Conservation (phyloP, 2,888 invertebrate species). For the Gastracanthus pulcherrimus region DNA sequence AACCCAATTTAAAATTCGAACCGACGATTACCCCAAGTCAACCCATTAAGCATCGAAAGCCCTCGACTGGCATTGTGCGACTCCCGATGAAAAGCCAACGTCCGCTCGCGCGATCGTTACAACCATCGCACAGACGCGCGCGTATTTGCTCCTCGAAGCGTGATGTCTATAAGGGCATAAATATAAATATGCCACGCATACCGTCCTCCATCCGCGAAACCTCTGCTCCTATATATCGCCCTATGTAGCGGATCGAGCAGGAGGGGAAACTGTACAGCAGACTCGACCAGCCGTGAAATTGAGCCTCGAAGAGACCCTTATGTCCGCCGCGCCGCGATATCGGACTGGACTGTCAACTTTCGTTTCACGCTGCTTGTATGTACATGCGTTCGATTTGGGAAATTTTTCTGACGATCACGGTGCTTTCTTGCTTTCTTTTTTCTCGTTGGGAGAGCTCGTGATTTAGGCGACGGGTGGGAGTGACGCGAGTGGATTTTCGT, state of each 20-base stretch:
- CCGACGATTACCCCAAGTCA: neutral
- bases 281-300: constrained; percentile 75
- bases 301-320: constrained; percentile 67
- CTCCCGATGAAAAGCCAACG: neutral
- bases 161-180: constrained; percentile 74
- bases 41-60: neutral
- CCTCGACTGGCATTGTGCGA: neutral
- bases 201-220: constrained; percentile 41
- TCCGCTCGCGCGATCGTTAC: neutral
- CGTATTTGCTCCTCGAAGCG: constrained; percentile 61
- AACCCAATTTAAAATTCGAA: neutral
- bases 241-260: neutral
- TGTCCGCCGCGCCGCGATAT: constrained; percentile 42
- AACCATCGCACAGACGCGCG: too few species aligned
- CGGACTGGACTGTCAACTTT: constrained; percentile 33
- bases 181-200: constrained; percentile 70
- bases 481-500: neutral
- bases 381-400: too few species aligned
- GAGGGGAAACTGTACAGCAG: constrained; percentile 60
- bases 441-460: neutral
- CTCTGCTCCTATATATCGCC: neutral
- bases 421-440: neutral
- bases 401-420: neutral
- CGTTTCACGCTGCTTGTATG: neutral
- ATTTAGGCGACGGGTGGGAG: too few species aligned